phyloP scores from a whole-genome alignment of 2,797 vertebrate species.

The Neosilurus hyrtlii region DNA sequence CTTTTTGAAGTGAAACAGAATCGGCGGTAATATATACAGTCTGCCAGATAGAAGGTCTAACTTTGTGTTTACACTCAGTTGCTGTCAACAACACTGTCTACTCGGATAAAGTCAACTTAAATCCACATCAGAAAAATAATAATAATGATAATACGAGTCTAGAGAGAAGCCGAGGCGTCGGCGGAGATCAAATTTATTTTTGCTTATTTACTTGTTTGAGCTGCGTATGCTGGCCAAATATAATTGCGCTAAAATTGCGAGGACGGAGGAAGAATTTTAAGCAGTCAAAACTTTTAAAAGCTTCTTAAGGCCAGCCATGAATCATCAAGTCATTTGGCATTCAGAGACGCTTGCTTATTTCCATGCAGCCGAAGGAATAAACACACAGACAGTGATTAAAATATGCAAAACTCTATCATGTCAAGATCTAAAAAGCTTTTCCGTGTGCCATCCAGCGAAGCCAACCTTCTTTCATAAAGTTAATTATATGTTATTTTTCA shows the following conservation, averaged over 20 bases:
- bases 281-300: neutral
- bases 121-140: neutral
- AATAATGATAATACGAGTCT: neutral
- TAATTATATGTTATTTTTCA: neutral
- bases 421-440: conserved; percentile 5
- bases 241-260: conserved; percentile 34
- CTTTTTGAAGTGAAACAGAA: neutral
- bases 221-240: conserved; percentile 9
- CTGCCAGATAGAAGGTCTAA: neutral
- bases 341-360: conserved; percentile 13
- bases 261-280: conserved; percentile 23
- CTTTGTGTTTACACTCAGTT: neutral
- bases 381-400: conserved; percentile 20
- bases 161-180: neutral
- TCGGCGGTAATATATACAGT: neutral
- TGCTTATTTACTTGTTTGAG: conserved; percentile 27
- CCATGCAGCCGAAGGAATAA: neutral
- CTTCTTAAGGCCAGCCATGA: conserved; percentile 10
- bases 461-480: neutral
- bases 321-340: conserved; percentile 14
- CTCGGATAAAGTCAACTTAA: neutral
- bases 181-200: neutral
- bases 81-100: neutral
- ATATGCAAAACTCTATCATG: conserved; percentile 28
- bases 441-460: neutral